Evolutionary conservation across 2,797 vertebrate species (phyloP).

Genomic region (Danio albolineatus): DNA sequence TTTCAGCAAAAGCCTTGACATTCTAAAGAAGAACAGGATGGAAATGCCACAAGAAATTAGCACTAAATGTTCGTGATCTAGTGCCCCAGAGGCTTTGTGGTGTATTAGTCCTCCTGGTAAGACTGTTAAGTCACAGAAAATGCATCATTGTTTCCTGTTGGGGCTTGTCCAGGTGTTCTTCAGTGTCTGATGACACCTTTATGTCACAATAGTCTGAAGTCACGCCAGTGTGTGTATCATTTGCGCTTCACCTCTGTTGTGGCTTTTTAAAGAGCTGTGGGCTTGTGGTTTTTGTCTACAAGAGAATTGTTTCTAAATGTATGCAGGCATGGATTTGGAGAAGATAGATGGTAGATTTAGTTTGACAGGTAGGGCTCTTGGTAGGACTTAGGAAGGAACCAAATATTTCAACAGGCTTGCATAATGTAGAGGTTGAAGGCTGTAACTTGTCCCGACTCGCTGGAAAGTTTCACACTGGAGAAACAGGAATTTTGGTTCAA

Average conservation of each 20-base stretch:
- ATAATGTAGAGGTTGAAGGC: slow-evolving; percentile 66
- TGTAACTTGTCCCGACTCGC: slow-evolving; percentile 73
- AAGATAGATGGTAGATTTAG: slow-evolving; percentile 44
- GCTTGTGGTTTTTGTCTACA: slow-evolving; percentile 41
- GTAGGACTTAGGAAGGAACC: slow-evolving; percentile 69
- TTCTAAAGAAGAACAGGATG: not conserved
- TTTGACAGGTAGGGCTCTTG: slow-evolving; percentile 64
- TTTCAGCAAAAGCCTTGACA: not conserved
- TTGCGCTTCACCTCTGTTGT: slow-evolving; percentile 37
- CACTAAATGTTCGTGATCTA: not conserved
- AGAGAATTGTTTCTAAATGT: slow-evolving; percentile 31
- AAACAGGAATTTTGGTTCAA: slow-evolving; percentile 45
- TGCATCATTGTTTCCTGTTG: slow-evolving; percentile 70
- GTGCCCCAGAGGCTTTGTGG: not conserved
- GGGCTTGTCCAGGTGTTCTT: slow-evolving; percentile 71
- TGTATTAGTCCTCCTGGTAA: slow-evolving; percentile 19
- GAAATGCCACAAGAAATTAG: not conserved
- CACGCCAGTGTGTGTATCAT: slow-evolving; percentile 49
- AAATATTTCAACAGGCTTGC: slow-evolving; percentile 70
- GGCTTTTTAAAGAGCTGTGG: slow-evolving; percentile 38
- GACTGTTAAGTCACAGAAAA: slow-evolving; percentile 50
- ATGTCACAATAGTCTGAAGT: slow-evolving; percentile 65
- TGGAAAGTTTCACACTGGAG: slow-evolving; percentile 47
- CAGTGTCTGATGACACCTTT: slow-evolving; percentile 62
- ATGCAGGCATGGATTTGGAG: slow-evolving; percentile 30